Evolutionary conservation across 2,888 invertebrate genomes (phyloP).

Genomic region (Caenorhabditis doughertyi): DNA sequence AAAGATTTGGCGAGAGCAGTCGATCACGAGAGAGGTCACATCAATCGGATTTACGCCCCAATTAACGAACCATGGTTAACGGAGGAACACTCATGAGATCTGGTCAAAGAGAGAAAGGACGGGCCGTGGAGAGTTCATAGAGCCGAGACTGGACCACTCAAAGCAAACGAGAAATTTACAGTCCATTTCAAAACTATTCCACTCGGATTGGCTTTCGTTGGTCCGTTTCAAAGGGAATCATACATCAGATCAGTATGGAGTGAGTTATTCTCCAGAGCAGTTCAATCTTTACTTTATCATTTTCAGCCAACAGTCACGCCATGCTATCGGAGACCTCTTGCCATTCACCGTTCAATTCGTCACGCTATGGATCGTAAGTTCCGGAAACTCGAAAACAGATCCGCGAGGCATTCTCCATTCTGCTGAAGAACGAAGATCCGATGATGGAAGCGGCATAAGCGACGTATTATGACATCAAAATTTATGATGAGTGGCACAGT

Average conservation of each 20-base stretch:
- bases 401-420: background rate
- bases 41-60: background rate
- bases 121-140: slow-evolving; percentile 10
- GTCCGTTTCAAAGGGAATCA: background rate
- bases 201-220: background rate
- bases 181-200: slow-evolving; percentile 3
- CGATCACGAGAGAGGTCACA: slow-evolving; percentile 8
- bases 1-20: background rate
- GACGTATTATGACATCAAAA: background rate
- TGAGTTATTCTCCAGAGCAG: background rate
- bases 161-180: background rate
- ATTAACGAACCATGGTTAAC: slow-evolving; percentile 9
- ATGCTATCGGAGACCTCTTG: background rate
- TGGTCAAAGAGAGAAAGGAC: slow-evolving; percentile 16
- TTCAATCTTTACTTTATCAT: background rate
- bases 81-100: background rate
- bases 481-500: slow-evolving; percentile 11
- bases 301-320: slow-evolving; percentile 28
- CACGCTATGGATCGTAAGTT: background rate
- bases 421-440: slow-evolving; percentile 3
- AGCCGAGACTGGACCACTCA: background rate
- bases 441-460: slow-evolving; percentile 8
- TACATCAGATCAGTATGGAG: background rate
- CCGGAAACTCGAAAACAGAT: background rate
- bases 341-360: slow-evolving; percentile 10